phyloP scores from a whole-genome alignment of 2,113 vertebrate species.

The Fukomys damarensis region DNA sequence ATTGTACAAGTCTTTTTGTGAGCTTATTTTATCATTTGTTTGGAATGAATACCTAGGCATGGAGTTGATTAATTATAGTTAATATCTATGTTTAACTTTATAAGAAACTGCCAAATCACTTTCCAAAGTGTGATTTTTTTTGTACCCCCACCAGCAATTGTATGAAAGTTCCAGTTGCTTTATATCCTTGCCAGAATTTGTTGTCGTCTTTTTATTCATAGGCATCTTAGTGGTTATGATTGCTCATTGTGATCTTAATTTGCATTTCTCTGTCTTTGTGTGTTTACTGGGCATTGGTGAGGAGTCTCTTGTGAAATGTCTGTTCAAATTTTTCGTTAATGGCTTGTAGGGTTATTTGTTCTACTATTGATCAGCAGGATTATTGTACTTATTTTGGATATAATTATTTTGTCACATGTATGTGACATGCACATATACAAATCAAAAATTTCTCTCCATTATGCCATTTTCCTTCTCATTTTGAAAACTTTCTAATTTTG shows the following conservation, averaged over 20 bases:
- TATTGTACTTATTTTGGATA: neutral
- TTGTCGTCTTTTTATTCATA: neutral
- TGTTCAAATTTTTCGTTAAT: neutral
- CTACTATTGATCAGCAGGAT: neutral
- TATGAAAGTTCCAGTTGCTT: neutral
- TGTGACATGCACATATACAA: neutral
- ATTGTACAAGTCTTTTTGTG: neutral
- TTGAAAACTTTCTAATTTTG: neutral
- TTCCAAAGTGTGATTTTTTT: neutral
- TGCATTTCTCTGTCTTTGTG: neutral
- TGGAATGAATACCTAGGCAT: neutral
- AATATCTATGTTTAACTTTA: neutral
- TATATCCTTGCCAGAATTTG: neutral
- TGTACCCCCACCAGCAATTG: neutral
- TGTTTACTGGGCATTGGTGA: neutral
- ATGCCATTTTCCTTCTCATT: neutral
- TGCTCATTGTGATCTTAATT: neutral
- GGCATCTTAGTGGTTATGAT: neutral
- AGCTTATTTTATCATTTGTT: neutral
- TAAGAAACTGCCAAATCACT: neutral
- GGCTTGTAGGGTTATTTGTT: neutral
- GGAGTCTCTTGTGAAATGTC: neutral
- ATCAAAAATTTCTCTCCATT: neutral
- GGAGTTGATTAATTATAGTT: neutral
- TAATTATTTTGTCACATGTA: neutral